phyloP scores from a whole-genome alignment of 1,140 invertebrate genomes.

The Calycopis cecrops region DNA sequence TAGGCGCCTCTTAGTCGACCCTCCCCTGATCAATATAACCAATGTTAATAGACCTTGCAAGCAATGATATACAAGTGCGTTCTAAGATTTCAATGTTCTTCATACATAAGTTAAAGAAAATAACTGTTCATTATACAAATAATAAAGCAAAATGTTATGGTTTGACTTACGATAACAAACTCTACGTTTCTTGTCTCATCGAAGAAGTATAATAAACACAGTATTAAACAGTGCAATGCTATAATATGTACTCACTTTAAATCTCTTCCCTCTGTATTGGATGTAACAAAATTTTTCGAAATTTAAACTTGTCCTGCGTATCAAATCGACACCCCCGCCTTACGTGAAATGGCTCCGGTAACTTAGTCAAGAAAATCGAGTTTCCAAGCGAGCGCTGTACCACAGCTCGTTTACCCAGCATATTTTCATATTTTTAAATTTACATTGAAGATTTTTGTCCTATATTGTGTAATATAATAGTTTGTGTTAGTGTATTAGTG shows the following conservation, averaged over 20 bases:
- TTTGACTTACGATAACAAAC: too few species aligned
- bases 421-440: slow-evolving; percentile 3
- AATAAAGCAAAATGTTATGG: too few species aligned
- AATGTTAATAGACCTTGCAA: slow-evolving; percentile 5
- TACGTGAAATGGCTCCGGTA: slow-evolving; percentile 34
- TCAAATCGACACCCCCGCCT: neutral
- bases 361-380: slow-evolving; percentile 50
- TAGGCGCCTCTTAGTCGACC: slow-evolving; percentile 24
- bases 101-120: neutral
- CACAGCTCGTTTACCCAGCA: slow-evolving; percentile 22
- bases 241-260: too few species aligned
- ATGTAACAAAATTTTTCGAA: slow-evolving; percentile 1
- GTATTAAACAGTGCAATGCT: too few species aligned
- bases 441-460: neutral
- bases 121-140: neutral
- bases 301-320: neutral
- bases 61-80: neutral
- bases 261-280: too few species aligned
- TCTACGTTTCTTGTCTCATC: too few species aligned
- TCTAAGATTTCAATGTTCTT: neutral
- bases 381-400: slow-evolving; percentile 34
- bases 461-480: too few species aligned
- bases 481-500: neutral
- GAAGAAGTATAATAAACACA: too few species aligned
- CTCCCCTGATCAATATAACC: slow-evolving; percentile 9